A percentile compares a stretch with the other conserved stretches of the same genome.
phyloP scores from a whole-genome alignment of 2,888 invertebrate species.

The Thysanoteuthis rhombus region DNA sequence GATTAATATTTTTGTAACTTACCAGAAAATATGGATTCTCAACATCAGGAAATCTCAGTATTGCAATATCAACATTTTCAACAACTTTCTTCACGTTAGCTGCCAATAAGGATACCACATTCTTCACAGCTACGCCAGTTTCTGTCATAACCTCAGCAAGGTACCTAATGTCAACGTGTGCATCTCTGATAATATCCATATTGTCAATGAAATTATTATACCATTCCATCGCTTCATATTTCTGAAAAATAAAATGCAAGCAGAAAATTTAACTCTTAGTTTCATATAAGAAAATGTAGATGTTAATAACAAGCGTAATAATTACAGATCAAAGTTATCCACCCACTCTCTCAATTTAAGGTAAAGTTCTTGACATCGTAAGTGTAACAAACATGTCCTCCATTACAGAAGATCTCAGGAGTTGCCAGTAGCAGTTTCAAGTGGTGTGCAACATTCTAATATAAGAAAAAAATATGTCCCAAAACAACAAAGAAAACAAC shows the following conservation, averaged over 20 bases:
- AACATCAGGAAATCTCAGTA: neutral
- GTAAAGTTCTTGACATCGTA: neutral
- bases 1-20: neutral
- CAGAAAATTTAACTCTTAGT: neutral
- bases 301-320: too few relatives aligned
- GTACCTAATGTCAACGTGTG: neutral
- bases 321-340: too few relatives aligned
- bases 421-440: too few relatives aligned
- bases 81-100: neutral
- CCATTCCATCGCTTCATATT: neutral
- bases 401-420: too few relatives aligned
- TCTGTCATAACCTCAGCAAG: neutral
- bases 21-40: neutral
- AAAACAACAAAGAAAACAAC: too few relatives aligned
- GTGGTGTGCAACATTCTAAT: too few relatives aligned
- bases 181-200: neutral
- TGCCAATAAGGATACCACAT: neutral
- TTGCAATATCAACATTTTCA: neutral
- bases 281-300: too few relatives aligned
- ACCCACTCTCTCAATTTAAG: too few relatives aligned
- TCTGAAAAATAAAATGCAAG: neutral
- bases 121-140: neutral
- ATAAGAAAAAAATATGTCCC: too few relatives aligned
- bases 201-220: neutral
- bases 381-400: too few relatives aligned